These are phyloP conservation scores for Onthophagus sagittarius DNA, from an alignment of 2,888 invertebrate genomes.

Conservation along the genomic window DNA sequence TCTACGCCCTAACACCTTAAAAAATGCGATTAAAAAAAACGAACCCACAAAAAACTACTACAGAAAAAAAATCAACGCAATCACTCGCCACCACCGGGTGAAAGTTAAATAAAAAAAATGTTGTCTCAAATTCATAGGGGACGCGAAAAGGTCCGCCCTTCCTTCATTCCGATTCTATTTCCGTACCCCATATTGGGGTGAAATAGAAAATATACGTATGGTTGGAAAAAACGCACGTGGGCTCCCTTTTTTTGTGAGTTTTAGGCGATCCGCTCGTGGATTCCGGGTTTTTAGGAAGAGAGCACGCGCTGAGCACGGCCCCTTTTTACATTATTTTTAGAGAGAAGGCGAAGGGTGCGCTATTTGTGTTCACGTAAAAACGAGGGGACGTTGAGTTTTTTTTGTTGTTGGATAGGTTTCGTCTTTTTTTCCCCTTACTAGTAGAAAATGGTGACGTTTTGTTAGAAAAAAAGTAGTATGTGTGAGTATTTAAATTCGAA, in stretches of 20 bases:
- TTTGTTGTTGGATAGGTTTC: neutral
- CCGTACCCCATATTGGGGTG: neutral
- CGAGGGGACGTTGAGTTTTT: neutral
- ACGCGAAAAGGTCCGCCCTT: neutral
- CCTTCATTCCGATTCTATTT: neutral
- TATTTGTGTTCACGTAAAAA: conserved; percentile 19
- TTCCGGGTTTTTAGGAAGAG: neutral
- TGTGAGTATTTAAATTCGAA: neutral
- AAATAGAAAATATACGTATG: neutral
- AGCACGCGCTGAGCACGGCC: conserved; percentile 32
- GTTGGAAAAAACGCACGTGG: neutral
- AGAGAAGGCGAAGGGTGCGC: conserved; percentile 24
- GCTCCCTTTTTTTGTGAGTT: neutral
- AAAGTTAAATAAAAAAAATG: neutral
- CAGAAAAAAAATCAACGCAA: neutral
- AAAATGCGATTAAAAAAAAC: neutral
- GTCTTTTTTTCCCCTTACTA: neutral
- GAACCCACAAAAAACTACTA: neutral
- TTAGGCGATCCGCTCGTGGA: neutral
- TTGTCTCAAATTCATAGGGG: neutral
- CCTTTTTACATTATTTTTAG: conserved; percentile 35
- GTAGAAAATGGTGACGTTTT: neutral
- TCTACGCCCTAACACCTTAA: neutral
- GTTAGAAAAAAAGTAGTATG: neutral
- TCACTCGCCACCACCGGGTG: neutral